phyloP scores from a whole-genome alignment of 2,888 invertebrate genomes.

The Trissoscelio sp. region DNA sequence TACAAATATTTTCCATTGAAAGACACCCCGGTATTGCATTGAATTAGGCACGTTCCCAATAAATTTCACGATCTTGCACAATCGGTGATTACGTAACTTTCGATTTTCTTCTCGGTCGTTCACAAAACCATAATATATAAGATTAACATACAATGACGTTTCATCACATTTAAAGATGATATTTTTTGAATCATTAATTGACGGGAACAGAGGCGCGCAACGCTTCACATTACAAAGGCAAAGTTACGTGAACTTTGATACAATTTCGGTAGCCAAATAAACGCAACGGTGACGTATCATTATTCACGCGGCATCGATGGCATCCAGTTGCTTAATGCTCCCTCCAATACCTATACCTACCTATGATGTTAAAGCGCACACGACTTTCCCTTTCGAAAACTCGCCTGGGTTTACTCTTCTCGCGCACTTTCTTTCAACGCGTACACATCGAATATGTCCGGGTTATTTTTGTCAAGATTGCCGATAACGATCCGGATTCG shows the following conservation, averaged over 20 bases:
- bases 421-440: constrained; percentile 52
- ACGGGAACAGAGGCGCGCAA: constrained; percentile 11
- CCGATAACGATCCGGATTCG: constrained; percentile 47
- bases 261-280: constrained; percentile 45
- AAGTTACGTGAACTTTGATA: constrained; percentile 50
- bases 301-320: constrained; percentile 57
- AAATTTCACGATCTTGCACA: constrained; percentile 58
- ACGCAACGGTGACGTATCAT: constrained; percentile 39
- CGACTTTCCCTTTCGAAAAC: constrained; percentile 65
- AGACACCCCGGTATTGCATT: constrained; percentile 44
- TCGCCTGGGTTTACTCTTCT: constrained; percentile 53
- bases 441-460: constrained; percentile 41
- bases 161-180: constrained; percentile 40
- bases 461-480: constrained; percentile 51
- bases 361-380: constrained; percentile 36
- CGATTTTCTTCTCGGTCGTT: constrained; percentile 51
- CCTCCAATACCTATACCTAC: too few relatives aligned
- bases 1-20: constrained; percentile 40
- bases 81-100: constrained; percentile 42
- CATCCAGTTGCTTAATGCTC: constrained; percentile 51
- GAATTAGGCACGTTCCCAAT: constrained; percentile 48
- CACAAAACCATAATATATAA: constrained; percentile 44
- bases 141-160: constrained; percentile 62
- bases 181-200: constrained; percentile 19
- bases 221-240: background rate